Percentiles rank a stretch among this genome's conserved stretches.
These are phyloP conservation scores for Lagenorhynchus albirostris DNA, from an alignment of 2,113 vertebrate genomes.

Conservation along the genomic window DNA sequence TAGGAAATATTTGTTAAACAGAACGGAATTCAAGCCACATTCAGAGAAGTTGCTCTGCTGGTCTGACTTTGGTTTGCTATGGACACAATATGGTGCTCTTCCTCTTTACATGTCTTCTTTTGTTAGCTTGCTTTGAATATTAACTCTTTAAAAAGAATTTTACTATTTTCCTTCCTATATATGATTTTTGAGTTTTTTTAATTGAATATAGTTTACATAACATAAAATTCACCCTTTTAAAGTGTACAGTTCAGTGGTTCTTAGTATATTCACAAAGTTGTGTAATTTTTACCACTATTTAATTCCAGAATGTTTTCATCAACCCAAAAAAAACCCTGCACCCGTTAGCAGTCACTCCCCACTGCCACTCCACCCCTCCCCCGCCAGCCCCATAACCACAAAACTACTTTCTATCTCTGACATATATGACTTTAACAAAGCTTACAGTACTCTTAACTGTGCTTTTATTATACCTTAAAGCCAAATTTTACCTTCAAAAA, in stretches of 20 bases:
- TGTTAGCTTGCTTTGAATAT: neutral
- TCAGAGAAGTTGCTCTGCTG: neutral
- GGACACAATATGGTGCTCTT: neutral
- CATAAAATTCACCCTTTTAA: neutral
- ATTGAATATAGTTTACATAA: neutral
- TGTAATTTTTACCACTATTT: neutral
- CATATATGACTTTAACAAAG: neutral
- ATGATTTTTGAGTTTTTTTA: neutral
- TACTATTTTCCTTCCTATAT: neutral
- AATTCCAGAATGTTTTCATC: slow-evolving; percentile 5
- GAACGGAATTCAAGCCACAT: neutral
- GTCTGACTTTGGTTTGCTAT: neutral
- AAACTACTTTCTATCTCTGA: neutral
- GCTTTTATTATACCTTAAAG: neutral
- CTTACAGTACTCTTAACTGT: neutral
- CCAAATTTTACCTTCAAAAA: neutral
- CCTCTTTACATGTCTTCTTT: neutral
- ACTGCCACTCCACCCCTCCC: neutral
- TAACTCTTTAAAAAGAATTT: neutral
- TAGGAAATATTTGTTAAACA: neutral
- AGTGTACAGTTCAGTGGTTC: neutral
- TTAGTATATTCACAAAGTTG: neutral
- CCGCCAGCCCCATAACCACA: neutral
- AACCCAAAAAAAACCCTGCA: neutral
- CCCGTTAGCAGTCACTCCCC: neutral